Conservation (phyloP, 2,113 vertebrate species). For the Ornithorhynchus anatinus region DNA sequence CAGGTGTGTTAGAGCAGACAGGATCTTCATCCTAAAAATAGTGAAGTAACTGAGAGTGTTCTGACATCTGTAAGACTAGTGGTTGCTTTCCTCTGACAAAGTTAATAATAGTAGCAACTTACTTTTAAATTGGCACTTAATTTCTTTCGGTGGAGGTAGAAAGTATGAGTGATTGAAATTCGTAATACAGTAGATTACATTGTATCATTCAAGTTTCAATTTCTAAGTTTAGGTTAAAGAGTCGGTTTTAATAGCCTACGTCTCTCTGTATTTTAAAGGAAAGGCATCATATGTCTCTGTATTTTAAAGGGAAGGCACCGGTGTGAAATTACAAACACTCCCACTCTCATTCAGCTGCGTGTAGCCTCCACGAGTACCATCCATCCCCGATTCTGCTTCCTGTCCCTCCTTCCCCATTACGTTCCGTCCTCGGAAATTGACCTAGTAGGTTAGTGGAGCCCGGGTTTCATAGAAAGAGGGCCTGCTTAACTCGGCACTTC, state of each 20-base stretch:
- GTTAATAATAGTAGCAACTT: not conserved
- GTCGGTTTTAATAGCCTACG: not conserved
- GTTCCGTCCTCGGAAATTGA: not conserved
- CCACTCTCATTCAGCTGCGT: not conserved
- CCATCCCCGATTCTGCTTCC: not conserved
- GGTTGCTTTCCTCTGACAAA: not conserved
- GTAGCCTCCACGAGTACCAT: not conserved
- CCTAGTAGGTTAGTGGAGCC: rapidly evolving
- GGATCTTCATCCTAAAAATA: constrained; percentile 34
- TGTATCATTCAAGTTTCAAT: not conserved
- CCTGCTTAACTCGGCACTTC: rapidly evolving
- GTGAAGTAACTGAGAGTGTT: not conserved
- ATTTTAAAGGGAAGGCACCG: not conserved
- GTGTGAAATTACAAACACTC: no score
- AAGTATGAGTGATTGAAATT: not conserved
- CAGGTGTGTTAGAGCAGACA: not conserved
- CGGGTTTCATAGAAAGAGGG: not conserved
- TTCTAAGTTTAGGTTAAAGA: no score
- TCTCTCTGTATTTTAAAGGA: not conserved
- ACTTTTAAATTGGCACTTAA: not conserved
- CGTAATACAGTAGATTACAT: not conserved
- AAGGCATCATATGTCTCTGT: not conserved
- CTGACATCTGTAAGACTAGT: not conserved
- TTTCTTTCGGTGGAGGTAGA: not conserved
- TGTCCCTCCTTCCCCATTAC: not conserved